These are phyloP conservation scores for Crenuchus spilurus DNA, from an alignment of 2,797 vertebrate species.

Conservation along the genomic window DNA sequence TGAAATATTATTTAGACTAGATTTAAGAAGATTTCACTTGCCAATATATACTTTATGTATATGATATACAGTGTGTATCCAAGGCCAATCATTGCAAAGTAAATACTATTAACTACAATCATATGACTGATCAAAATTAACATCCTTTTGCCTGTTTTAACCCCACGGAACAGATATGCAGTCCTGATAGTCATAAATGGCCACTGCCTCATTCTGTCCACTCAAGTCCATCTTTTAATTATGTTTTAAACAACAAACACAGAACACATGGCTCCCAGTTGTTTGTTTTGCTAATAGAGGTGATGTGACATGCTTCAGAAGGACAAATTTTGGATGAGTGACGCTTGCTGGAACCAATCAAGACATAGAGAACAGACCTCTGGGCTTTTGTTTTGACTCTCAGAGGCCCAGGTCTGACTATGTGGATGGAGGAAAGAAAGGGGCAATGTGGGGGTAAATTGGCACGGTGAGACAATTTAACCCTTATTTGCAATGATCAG, in stretches of 20 bases:
- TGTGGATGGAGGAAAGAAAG: not conserved
- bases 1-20: no score
- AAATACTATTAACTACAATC: conserved; percentile 58
- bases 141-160: conserved; percentile 31
- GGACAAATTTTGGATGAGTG: not conserved
- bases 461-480: not conserved
- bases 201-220: not conserved
- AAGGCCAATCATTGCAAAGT: conserved; percentile 51
- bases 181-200: not conserved
- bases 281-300: not conserved
- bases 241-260: not conserved
- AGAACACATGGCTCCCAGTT: not conserved
- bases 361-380: not conserved
- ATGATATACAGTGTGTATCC: no score
- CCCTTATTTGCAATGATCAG: no score
- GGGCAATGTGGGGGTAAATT: not conserved
- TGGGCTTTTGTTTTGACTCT: conserved; percentile 39
- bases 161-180: not conserved
- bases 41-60: no score
- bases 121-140: conserved; percentile 49
- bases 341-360: conserved; percentile 14
- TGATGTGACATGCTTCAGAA: not conserved
- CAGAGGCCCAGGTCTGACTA: conserved; percentile 12
- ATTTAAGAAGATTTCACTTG: no score
- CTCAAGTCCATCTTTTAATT: conserved; percentile 7